Conservation (phyloP, 2,797 vertebrate genomes). For the Ibycter americanus region DNA sequence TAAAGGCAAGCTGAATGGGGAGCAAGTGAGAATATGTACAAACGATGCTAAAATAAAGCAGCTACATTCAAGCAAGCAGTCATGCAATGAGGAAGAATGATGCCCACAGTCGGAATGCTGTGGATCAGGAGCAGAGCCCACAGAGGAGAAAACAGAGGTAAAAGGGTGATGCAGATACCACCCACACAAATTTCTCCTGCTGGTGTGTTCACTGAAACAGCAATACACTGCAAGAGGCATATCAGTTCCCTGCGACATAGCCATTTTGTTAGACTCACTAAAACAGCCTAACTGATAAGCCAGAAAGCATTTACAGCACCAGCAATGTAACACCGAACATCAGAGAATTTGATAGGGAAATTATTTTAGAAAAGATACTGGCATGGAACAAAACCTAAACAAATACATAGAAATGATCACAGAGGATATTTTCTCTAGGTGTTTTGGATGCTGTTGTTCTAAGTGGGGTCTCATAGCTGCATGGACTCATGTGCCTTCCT, state of each 20-base stretch:
- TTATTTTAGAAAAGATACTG: background rate
- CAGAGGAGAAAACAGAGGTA: slow-evolving; percentile 5
- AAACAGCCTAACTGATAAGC: background rate
- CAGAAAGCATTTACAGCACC: background rate
- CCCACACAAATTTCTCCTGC: background rate
- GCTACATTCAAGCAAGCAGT: background rate
- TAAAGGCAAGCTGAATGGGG: background rate
- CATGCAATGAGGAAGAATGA: background rate
- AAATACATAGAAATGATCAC: background rate
- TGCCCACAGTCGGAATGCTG: background rate
- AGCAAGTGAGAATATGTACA: background rate
- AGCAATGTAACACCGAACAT: background rate
- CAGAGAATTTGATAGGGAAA: background rate
- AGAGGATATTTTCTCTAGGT: background rate
- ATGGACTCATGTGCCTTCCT: background rate
- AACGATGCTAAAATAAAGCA: background rate
- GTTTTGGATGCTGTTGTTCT: background rate
- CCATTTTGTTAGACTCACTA: background rate
- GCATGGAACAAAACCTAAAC: background rate
- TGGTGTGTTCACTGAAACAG: background rate
- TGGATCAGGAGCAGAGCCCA: background rate
- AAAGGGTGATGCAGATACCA: background rate
- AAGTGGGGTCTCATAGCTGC: background rate
- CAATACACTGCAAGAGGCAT: background rate
- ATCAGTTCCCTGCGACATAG: background rate